A percentile compares a stretch with the other conserved stretches of the same genome.
These are phyloP conservation scores for Thera britannica DNA, from an alignment of 2,888 invertebrate genomes.

Conservation along the genomic window DNA sequence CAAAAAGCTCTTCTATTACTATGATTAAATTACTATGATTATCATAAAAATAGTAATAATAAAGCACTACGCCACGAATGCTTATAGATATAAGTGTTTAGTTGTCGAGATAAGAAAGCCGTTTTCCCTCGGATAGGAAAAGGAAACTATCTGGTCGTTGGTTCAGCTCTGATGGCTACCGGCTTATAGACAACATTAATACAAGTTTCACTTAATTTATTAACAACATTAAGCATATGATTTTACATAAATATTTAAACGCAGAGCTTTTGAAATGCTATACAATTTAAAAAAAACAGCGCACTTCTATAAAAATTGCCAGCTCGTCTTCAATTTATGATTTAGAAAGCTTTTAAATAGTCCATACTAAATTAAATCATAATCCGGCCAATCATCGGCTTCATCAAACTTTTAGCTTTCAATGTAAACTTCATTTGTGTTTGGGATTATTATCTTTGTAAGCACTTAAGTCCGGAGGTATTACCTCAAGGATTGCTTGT, in stretches of 20 bases:
- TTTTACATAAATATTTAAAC: too few relatives aligned
- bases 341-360: not conserved
- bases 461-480: not conserved
- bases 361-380: not conserved
- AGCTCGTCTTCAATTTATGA: not conserved
- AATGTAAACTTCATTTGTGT: not conserved
- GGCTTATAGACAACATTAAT: slow-evolving; percentile 18
- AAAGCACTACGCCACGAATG: too few relatives aligned
- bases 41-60: too few relatives aligned
- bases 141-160: slow-evolving; percentile 49
- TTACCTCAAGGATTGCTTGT: slow-evolving; percentile 24
- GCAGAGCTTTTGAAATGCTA: too few relatives aligned
- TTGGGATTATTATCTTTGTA: not conserved
- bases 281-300: too few relatives aligned
- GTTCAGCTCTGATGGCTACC: slow-evolving; percentile 41
- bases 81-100: slow-evolving; percentile 1
- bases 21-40: too few relatives aligned
- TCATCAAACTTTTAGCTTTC: not conserved
- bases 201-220: not conserved
- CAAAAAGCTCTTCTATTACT: too few relatives aligned
- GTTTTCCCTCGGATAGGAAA: slow-evolving; percentile 65
- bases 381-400: not conserved
- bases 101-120: slow-evolving; percentile 59
- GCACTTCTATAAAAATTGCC: too few relatives aligned
- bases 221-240: too few relatives aligned